Percentiles rank a stretch among this genome's conserved stretches.
Conservation (phyloP, 1,140 invertebrate genomes). For the Ephestia elutella region DNA sequence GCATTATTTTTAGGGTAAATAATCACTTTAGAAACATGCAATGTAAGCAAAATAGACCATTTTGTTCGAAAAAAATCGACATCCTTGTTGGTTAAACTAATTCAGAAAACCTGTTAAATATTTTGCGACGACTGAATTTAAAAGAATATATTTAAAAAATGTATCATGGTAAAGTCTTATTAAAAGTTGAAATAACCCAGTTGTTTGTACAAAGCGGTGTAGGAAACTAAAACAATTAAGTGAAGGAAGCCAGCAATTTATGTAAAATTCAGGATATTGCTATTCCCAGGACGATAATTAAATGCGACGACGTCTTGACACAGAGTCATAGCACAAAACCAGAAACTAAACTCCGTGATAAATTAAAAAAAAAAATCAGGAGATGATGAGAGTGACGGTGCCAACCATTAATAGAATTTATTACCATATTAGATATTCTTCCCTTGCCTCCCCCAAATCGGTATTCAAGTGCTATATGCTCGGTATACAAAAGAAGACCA, state of each 20-base stretch:
- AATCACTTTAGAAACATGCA: no score
- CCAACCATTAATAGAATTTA: no score
- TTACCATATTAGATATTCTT: no score
- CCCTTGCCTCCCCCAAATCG: no score
- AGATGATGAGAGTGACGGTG: no score
- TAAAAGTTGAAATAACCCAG: background rate
- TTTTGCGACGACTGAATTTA: background rate
- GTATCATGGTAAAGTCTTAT: background rate
- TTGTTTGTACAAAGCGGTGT: background rate
- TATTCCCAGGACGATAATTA: background rate
- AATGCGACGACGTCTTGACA: background rate
- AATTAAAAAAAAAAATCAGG: background rate
- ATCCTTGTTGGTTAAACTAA: no score
- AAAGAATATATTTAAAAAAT: background rate
- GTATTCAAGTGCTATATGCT: no score
- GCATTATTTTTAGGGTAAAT: no score
- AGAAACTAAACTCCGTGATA: background rate
- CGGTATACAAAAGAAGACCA: no score
- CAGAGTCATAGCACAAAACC: background rate
- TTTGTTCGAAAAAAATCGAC: no score
- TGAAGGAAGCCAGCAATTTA: slow-evolving; percentile 1
- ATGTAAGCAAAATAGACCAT: no score
- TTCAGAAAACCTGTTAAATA: background rate
- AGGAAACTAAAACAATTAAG: background rate
- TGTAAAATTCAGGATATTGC: slow-evolving; percentile 8